Evolutionary conservation across 92 coral and sea anemone species (phyloP), one percentile per base, ranked within the genome.

Genomic region (Paramuricea clavata): DNA sequence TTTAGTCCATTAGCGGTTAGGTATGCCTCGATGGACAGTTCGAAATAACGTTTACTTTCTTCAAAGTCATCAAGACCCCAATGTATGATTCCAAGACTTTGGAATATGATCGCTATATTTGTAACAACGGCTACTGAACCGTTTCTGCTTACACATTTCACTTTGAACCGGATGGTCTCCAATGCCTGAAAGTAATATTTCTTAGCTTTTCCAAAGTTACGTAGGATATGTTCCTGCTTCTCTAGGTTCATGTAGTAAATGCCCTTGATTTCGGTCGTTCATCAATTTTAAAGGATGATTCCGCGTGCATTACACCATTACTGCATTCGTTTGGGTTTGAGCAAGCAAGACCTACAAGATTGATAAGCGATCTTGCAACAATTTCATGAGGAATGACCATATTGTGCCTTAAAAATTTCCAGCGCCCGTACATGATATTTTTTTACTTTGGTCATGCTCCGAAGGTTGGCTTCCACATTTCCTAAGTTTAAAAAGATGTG

Each of bases 191-290:
- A 15, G 31, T 69, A 21, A 41, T 72, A 71, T 17, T 59, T 42
- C 50, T 72, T 72, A 50, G 91, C 91, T 17, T 36, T 1, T 34
- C 69, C 28, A 17, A 81, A 12, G 36, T 82, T 33, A 23, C 79
- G 72, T 42, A 17, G 17, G 1, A 21, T 17, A 34, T 19, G 31
- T 12, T 62, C 10, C 41, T 30, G 15, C 19, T 32, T 52, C 26
- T 76, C 86, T 12, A 62, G 23, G 57, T 64, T 34, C 11, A 11
- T 61, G 74, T 81, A 69, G 76, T 15, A 33, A 62, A 12, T 34
- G 4, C 49, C 86, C 13, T 26, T 17, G 23, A 16, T 10, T 76
- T 21, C 13, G 11, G 6, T 12, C 33, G 3, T 15, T 31, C 22
- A 19, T 39, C 74, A 0, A 26, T 49, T 19, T 43, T 49, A 3